Conservation (phyloP, 2,797 vertebrate species). For the Salmo trutta region DNA sequence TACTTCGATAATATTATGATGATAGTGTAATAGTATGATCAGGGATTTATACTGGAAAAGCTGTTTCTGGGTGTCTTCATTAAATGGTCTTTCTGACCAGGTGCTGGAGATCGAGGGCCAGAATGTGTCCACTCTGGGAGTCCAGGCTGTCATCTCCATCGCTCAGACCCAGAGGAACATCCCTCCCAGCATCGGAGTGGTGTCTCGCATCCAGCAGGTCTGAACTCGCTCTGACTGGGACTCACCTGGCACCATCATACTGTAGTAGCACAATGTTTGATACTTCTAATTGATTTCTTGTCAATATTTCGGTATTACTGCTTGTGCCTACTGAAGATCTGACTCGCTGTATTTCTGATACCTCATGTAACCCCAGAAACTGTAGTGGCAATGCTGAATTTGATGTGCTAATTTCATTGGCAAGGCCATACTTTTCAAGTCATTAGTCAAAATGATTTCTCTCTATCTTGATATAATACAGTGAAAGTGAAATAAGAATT, state of each 20-base stretch:
- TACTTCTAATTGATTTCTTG: not conserved
- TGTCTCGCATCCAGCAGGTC: conserved; percentile 84
- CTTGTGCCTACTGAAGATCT: not conserved
- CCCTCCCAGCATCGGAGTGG: conserved; percentile 94
- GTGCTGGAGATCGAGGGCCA: conserved; percentile 95
- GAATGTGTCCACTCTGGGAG: conserved; percentile 82
- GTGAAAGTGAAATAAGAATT: not conserved
- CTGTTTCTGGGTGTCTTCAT: not conserved
- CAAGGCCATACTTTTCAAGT: not conserved
- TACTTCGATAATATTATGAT: not conserved
- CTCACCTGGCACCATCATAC: not conserved
- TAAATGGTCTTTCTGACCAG: conserved; percentile 76
- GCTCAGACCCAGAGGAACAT: conserved; percentile 86
- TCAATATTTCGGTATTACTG: not conserved
- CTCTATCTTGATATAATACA: not conserved
- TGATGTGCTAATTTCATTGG: not conserved
- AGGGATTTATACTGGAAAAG: not conserved
- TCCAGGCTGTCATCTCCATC: conserved; percentile 78
- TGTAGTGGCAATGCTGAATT: not conserved
- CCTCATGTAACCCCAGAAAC: not conserved
- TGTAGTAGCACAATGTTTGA: not conserved
- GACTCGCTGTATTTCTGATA: not conserved
- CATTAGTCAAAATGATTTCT: not conserved
- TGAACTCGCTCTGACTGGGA: conserved; percentile 1
- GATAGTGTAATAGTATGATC: not conserved